Evolutionary conservation across 1,140 invertebrate species (phyloP).

Genomic region (Orius laevigatus): DNA sequence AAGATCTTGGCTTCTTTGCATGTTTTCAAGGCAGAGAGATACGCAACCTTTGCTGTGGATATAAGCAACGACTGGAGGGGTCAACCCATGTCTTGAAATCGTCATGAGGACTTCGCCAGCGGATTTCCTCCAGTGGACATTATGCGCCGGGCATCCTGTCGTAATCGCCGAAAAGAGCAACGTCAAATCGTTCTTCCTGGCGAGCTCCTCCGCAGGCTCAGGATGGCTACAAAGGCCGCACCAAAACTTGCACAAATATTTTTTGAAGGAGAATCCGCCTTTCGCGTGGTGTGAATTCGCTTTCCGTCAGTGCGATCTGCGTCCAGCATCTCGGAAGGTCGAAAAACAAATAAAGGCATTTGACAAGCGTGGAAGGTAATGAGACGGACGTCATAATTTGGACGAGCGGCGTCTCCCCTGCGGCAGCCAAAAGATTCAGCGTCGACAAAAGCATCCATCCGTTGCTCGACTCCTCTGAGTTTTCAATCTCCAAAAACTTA

Average conservation of each 20-base stretch:
- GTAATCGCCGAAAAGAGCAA: constrained; percentile 93
- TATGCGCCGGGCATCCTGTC: constrained; percentile 80
- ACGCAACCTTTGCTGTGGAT: constrained; percentile 97
- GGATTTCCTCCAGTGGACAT: constrained; percentile 90
- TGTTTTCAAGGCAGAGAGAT: constrained; percentile 87
- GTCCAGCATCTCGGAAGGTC: constrained; percentile 82
- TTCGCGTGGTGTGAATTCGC: constrained; percentile 81
- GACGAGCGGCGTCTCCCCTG: constrained; percentile 60
- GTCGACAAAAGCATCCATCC: constrained; percentile 92
- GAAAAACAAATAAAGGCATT: constrained; percentile 97
- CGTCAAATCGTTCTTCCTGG: constrained; percentile 88
- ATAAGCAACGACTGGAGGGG: constrained; percentile 82
- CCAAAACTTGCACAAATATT: constrained; percentile 89
- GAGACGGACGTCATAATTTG: constrained; percentile 90
- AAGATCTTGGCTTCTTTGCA: constrained; percentile 81
- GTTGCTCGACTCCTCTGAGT: constrained; percentile 80
- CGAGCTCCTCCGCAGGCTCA: constrained; percentile 88
- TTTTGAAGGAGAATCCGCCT: constrained; percentile 84
- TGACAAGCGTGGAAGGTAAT: constrained; percentile 93
- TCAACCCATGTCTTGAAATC: constrained; percentile 85
- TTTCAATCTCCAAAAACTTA: constrained; percentile 86
- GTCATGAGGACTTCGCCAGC: constrained; percentile 93
- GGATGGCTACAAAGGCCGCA: constrained; percentile 81
- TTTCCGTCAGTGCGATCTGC: constrained; percentile 41
- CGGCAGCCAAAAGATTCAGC: constrained; percentile 75